Evolutionary conservation across 2,888 invertebrate species (phyloP), one percentile per base, ranked within the genome.

Genomic region (Rhagophthalmus giganteus): DNA sequence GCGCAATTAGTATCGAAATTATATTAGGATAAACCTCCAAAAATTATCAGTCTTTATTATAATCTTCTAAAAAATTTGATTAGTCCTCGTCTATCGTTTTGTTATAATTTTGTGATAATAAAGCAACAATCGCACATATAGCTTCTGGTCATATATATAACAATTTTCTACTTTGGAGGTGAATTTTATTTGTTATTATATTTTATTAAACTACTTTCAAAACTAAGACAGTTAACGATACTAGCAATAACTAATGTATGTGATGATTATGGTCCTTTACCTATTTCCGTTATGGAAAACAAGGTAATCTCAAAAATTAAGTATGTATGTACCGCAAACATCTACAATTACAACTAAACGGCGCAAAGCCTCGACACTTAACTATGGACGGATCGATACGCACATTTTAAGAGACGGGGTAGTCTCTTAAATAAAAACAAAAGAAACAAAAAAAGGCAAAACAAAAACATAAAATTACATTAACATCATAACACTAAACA

Each of bases 301-400:
- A 20, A 20, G 20, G 20, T 20, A 20, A n/a, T n/a, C n/a, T 20
- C 4, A 7, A 20, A 20, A 5, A 2, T 13, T 32, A 32, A 32
- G 32, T 32, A 32, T 13, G 14, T 3, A 12, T 32, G 14, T 13
- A 11, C 8, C 32, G 6, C 7, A 4, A 14, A 32, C 8, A 15
- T 11, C 16, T 7, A 35, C 20, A 42, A 10, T 13, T 32, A 26
- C 25, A 14, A 5, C 25, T 8, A 41, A 20, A 41, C 2, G 13
- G 13, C 33, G 39, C 33, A 25, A 39, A 39, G 15, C 28, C 9
- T 35, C 24, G 34, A 45, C 27, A 37, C 38, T 49, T 53, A 54
- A 41, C 27, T 44, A 47, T 55, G 62, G 62, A 62, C 62, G 62
- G 62, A 62, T 54, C 58, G 54, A 48, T 57, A n/a, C 53, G 54